Base-by-base conservation (phyloP, 2,113 vertebrate genomes). In the Myiopsitta monachus region DNA sequence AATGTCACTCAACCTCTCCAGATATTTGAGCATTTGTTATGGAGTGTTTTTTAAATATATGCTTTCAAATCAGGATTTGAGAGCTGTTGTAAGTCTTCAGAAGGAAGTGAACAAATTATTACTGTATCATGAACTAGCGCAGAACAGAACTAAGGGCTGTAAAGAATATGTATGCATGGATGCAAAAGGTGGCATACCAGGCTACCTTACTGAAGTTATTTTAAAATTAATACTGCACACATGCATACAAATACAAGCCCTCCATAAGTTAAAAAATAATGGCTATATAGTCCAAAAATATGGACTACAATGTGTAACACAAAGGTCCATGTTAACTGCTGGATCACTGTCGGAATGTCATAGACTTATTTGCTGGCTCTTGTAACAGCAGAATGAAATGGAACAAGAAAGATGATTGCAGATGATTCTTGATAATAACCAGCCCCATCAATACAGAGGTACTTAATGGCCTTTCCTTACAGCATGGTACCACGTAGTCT, bases 191-290 rank as follows among this genome's bases (percentile, higher is more conserved):
- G 44, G 64, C 61, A 44, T 87, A 43, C n/a, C 1, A 0, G 31
- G 27, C 23, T 57, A 59, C 28, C 36, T 94, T 93, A 68, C 57
- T 88, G 19, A 93, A 91, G n/a, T 77, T 85, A 81, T 36, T 96
- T 72, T 95, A 54, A 96, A 87, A 68, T 88, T 91, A 91, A 92
- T 92, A 90, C 38, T 74, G 51, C 41, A 68, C 39, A 63, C 51
- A 80, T 74, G 27, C 73, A 92, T 66, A 73, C 52, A 95, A 81
- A 90, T 86, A 30, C 68, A 96, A 83, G 49, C 73, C 94, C 64
- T 90, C 70, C 44, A 85, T 85, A 86, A 92, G 74, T 68, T 52
- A 73, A 96, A 96, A 96, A 95, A 72, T 33, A 95, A 87, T 93
- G 26, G 36, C 81, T 93, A 36, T 57, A n/a, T 57, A n/a, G 21